Percentiles rank a stretch among this genome's conserved stretches.
Conservation (phyloP, 2,797 vertebrate genomes). For the Malacoraja senta region DNA sequence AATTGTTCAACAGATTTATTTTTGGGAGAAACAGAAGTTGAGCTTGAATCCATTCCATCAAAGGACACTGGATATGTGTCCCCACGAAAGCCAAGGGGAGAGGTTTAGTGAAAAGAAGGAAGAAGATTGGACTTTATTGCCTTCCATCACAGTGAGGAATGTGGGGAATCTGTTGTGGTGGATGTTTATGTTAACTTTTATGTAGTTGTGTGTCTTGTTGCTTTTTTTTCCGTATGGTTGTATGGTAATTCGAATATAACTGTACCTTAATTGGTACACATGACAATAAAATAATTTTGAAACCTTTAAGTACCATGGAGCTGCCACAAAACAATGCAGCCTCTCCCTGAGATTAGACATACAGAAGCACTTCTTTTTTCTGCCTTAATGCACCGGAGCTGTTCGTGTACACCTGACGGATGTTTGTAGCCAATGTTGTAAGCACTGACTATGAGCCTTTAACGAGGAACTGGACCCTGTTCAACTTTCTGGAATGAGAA, state of each 20-base stretch:
- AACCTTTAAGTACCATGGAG: neutral
- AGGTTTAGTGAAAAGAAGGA: neutral
- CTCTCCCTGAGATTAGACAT: neutral
- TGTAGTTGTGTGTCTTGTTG: no score
- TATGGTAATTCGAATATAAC: no score
- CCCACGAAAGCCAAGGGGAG: neutral
- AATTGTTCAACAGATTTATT: neutral
- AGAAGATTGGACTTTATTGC: no score
- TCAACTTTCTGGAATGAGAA: conserved; percentile 28
- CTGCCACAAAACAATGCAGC: neutral
- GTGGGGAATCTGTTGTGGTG: no score
- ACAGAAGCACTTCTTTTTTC: conserved; percentile 22
- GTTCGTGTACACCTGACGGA: conserved; percentile 3
- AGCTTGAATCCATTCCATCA: neutral
- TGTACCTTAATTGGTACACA: no score
- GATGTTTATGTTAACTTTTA: no score
- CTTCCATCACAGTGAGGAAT: no score
- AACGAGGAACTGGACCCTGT: neutral
- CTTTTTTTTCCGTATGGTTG: no score
- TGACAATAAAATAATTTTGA: no score
- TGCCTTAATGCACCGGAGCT: neutral
- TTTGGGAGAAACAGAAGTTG: neutral
- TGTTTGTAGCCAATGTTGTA: neutral
- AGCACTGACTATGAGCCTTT: neutral
- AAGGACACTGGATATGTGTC: neutral